phyloP scores from a whole-genome alignment of 2,113 vertebrate genomes.

The Natator depressus region DNA sequence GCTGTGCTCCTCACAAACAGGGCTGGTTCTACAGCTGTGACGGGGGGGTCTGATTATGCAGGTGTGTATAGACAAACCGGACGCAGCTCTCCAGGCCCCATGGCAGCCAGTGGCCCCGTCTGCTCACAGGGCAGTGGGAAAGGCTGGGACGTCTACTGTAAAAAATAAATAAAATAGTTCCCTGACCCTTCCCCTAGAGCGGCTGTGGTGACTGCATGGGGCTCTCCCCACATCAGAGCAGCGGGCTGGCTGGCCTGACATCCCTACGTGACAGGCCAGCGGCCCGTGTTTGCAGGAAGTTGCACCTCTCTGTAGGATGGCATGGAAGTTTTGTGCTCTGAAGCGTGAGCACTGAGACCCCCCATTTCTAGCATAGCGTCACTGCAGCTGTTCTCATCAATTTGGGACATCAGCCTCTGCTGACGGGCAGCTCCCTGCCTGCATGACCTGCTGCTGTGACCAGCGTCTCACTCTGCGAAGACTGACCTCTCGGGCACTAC shows the following conservation, averaged over 20 bases:
- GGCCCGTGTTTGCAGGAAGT: too few species aligned
- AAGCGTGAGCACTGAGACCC: rapidly evolving
- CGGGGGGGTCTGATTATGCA: neutral
- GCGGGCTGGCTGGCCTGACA: too few species aligned
- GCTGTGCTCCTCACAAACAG: rapidly evolving
- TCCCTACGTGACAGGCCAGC: too few species aligned
- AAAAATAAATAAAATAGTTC: neutral
- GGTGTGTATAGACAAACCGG: neutral
- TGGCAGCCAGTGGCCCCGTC: rapidly evolving
- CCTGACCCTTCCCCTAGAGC: too few species aligned
- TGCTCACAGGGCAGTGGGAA: neutral
- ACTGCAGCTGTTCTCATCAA: neutral
- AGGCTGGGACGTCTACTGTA: neutral
- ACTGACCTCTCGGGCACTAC: neutral
- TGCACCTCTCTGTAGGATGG: too few species aligned
- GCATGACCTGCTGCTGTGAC: neutral
- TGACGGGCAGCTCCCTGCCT: too few species aligned
- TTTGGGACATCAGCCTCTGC: rapidly evolving
- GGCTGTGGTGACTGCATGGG: too few species aligned
- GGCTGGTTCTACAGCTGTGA: rapidly evolving
- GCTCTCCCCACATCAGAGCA: too few species aligned
- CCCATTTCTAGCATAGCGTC: neutral
- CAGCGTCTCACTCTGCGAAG: rapidly evolving
- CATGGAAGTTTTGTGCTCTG: neutral
- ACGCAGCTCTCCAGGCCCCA: neutral